Evolutionary conservation across 2,888 invertebrate species (phyloP).

Genomic region (Diaphora mendica): DNA sequence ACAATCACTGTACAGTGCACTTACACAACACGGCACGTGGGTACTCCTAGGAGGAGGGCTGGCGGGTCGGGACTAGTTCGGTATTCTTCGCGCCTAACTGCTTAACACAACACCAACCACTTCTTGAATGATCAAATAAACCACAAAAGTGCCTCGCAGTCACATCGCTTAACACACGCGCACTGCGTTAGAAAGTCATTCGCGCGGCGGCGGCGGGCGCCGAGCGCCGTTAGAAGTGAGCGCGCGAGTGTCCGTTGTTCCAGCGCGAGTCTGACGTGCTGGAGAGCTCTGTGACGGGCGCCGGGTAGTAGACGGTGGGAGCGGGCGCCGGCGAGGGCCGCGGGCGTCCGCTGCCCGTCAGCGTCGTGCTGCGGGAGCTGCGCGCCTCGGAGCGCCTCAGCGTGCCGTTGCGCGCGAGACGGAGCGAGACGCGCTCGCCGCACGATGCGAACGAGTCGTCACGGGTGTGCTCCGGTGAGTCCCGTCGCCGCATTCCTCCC

Average conservation of each 20-base stretch:
- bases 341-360: conserved; percentile 40
- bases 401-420: conserved; percentile 82
- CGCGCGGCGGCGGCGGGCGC: conserved; percentile 29
- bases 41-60: not conserved
- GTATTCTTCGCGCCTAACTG: not conserved
- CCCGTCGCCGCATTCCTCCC: conserved; percentile 86
- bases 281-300: conserved; percentile 59
- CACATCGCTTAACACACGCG: not conserved
- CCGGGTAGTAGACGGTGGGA: conserved; percentile 56
- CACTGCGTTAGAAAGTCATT: conserved; percentile 1
- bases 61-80: not conserved
- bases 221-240: conserved; percentile 59
- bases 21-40: not conserved
- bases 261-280: conserved; percentile 55
- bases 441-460: conserved; percentile 94
- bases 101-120: not conserved
- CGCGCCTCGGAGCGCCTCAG: conserved; percentile 68
- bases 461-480: conserved; percentile 89
- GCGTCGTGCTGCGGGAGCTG: conserved; percentile 40
- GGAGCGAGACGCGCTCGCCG: conserved; percentile 90
- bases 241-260: conserved; percentile 62
- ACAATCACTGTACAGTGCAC: conserved; percentile 4
- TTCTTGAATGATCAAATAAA: not conserved
- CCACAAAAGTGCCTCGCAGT: not conserved
- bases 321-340: conserved; percentile 28